A percentile compares a stretch with the other conserved stretches of the same genome.
Conservation (phyloP, 1,140 invertebrate species). For the Drosophila littoralis region DNA sequence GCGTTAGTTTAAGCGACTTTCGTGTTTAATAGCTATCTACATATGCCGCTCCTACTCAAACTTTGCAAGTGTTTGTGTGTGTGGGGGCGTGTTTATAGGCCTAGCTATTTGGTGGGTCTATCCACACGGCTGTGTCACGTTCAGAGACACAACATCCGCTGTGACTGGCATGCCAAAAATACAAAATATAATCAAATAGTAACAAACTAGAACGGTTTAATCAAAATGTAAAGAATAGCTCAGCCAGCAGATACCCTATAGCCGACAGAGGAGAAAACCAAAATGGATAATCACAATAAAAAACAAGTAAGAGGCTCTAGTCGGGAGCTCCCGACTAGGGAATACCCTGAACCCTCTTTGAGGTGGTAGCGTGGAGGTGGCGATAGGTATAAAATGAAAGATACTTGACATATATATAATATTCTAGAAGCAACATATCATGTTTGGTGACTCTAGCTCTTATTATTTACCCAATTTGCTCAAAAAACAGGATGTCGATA, state of each 20-base stretch:
- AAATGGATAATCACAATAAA: not conserved
- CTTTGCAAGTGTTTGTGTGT: slow-evolving; percentile 16
- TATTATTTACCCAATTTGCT: too few relatives aligned
- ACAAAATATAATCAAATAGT: slow-evolving; percentile 45
- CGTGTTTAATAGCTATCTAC: slow-evolving; percentile 63
- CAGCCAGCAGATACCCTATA: not conserved
- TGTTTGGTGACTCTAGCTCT: too few relatives aligned
- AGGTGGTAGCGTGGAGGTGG: too few relatives aligned
- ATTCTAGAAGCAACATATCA: too few relatives aligned
- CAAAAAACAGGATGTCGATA: too few relatives aligned
- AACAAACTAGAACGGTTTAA: slow-evolving; percentile 30
- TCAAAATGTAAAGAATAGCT: not conserved
- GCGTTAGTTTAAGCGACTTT: slow-evolving; percentile 69
- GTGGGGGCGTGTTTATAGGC: slow-evolving; percentile 3
- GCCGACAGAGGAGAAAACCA: not conserved
- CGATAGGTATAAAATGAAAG: too few relatives aligned
- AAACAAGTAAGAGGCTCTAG: too few relatives aligned
- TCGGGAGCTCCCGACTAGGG: too few relatives aligned
- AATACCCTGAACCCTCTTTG: too few relatives aligned
- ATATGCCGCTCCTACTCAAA: slow-evolving; percentile 29
- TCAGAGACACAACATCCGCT: slow-evolving; percentile 60
- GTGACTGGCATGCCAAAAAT: slow-evolving; percentile 68
- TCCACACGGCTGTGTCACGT: slow-evolving; percentile 57
- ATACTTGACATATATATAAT: too few relatives aligned
- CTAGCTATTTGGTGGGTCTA: not conserved